Evolutionary conservation across 2,888 invertebrate genomes (phyloP).

Genomic region (Oscheius myriophilus): DNA sequence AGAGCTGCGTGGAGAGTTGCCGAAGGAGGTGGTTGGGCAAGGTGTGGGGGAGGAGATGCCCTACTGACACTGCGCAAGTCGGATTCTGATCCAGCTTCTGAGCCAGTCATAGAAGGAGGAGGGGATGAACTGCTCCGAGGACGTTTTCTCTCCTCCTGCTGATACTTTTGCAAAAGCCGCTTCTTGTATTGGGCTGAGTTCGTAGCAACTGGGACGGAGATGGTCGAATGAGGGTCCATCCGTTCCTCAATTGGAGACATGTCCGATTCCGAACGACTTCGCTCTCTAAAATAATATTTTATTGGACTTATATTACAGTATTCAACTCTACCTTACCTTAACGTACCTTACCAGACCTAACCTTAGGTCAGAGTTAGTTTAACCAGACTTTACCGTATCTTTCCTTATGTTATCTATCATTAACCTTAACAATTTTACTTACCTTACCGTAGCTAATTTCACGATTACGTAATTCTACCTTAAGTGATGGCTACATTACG

Average conservation of each 20-base stretch:
- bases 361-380: too few relatives aligned
- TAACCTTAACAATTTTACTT: too few relatives aligned
- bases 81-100: constrained; percentile 40
- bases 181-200: constrained; percentile 61
- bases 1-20: constrained; percentile 15
- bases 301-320: not conserved
- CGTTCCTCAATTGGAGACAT: constrained; percentile 58
- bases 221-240: constrained; percentile 58
- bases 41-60: constrained; percentile 19
- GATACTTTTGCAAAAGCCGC: constrained; percentile 56
- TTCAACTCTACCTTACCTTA: too few relatives aligned
- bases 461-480: too few relatives aligned
- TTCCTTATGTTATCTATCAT: too few relatives aligned
- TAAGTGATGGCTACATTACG: too few relatives aligned
- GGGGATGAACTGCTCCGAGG: constrained; percentile 41
- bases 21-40: constrained; percentile 2
- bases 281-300: constrained; percentile 51
- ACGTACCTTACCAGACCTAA: too few relatives aligned
- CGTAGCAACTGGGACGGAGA: constrained; percentile 45
- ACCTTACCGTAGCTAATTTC: too few relatives aligned
- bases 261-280: constrained; percentile 68
- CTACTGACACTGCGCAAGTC: constrained; percentile 44
- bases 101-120: constrained; percentile 47
- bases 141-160: constrained; percentile 46
- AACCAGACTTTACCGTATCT: too few relatives aligned